phyloP scores from a whole-genome alignment of 2,888 invertebrate species.

The Cephonodes hylas region DNA sequence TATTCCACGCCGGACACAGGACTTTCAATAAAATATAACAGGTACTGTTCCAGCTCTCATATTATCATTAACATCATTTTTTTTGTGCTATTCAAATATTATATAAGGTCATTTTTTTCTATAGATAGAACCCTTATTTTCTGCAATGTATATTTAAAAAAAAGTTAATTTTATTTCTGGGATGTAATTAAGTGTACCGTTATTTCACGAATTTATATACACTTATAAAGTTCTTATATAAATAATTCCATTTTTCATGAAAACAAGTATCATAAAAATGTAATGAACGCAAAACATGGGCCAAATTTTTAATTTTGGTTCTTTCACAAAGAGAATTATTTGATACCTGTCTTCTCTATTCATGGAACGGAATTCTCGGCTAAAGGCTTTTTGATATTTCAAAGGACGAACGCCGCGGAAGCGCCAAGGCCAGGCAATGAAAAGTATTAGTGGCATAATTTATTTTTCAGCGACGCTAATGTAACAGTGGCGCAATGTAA shows the following conservation, averaged over 20 bases:
- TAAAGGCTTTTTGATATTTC: background rate
- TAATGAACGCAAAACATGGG: no score
- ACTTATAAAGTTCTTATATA: no score
- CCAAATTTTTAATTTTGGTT: background rate
- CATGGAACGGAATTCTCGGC: background rate
- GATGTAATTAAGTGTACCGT: no score
- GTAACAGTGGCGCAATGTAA: background rate
- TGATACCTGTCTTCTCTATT: background rate
- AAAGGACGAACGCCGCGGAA: background rate
- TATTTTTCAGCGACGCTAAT: background rate
- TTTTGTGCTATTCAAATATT: background rate
- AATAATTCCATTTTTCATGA: no score
- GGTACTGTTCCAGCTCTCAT: background rate
- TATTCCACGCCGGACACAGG: conserved; percentile 35
- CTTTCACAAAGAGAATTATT: background rate
- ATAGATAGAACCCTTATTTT: no score
- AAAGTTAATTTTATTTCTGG: no score
- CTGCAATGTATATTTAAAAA: no score
- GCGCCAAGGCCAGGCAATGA: background rate
- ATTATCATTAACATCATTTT: background rate
- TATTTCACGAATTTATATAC: no score
- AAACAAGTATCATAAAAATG: no score
- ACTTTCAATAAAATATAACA: conserved; percentile 28
- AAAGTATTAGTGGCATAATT: background rate
- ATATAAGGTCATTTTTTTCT: no score